Evolutionary conservation across 1,140 invertebrate species (phyloP), one percentile per base, ranked within the genome.

Genomic region (Drosophila trapezifrons): DNA sequence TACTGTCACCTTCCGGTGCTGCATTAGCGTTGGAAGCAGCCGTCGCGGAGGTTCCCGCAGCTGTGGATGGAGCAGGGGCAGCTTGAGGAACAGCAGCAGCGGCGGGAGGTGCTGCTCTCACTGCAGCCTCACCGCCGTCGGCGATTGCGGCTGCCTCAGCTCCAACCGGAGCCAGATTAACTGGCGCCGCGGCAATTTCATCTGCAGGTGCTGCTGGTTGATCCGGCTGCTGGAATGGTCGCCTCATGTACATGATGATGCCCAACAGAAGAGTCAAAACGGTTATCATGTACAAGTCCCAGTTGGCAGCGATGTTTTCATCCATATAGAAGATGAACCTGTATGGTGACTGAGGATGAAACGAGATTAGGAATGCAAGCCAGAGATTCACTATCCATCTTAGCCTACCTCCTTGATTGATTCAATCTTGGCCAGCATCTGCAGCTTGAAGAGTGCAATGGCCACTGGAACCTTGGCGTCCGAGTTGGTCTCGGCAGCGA

Each of bases 381-480:
- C 9, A 49, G 18, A 9, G 0, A 42, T 1, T 10, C 20, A 9
- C 3, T 25, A 18, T 4, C 7, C 4, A 6, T 29, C 10, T 25
- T 37, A 0, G n/a, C 67, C 54, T 66, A 91, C 90, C 60, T 92
- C 95, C 78, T 96, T 93, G 18, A 97, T 80, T 67, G 95, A 95
- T 79, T 96, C 94, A 4, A 97, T 72, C 60, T 95, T 95, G 70
- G 97, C 96, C 15, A 97, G 92, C 40, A 98, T 92, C 75, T 95
- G 96, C 0, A 99, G 93, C 91, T 99, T 98, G 42, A 98, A 93
- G 2, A 99, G 93, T 5, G 98, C 99, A 12, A 99, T 93, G 1
- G 97, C 96, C 2, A 99, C 98, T 38, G 99, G 99, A 57, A 99
- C 95, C 87, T 97, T 96, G 2, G 99, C 99, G 92, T 99, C 99